phyloP scores from a whole-genome alignment of 1,140 invertebrate genomes.

The Protaetia brevitarsis region DNA sequence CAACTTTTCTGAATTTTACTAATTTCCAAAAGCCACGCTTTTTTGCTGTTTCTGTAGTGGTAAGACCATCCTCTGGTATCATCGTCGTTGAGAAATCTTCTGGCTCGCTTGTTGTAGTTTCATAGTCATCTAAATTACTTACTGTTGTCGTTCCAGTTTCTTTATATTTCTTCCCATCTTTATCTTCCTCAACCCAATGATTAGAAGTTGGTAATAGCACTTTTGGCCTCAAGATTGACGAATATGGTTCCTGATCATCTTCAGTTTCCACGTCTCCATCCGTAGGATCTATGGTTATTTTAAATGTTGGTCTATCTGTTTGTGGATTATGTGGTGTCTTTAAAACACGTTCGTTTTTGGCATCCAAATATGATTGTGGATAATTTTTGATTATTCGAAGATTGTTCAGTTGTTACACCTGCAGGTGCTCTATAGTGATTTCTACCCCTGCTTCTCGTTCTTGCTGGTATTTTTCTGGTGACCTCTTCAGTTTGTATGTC shows the following conservation, averaged over 20 bases:
- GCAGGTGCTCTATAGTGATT: constrained; percentile 39
- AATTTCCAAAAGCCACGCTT: constrained; percentile 63
- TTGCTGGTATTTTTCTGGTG: constrained; percentile 28
- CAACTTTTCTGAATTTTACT: constrained; percentile 54
- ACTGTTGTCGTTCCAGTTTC: not conserved
- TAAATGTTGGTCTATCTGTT: constrained; percentile 35
- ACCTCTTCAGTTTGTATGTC: constrained; percentile 33
- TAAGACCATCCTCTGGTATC: constrained; percentile 39
- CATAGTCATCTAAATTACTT: not conserved
- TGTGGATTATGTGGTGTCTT: constrained; percentile 2
- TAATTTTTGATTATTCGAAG: constrained; percentile 43
- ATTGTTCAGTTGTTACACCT: constrained; percentile 29
- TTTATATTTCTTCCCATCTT: constrained; percentile 13
- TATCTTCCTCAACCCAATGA: constrained; percentile 24
- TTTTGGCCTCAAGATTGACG: constrained; percentile 38
- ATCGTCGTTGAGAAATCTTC: constrained; percentile 12
- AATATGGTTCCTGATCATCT: constrained; percentile 42
- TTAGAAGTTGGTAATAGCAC: constrained; percentile 28
- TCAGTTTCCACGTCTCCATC: constrained; percentile 21
- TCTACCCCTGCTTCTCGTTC: constrained; percentile 34
- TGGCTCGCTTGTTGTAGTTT: not conserved
- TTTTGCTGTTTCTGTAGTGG: constrained; percentile 23
- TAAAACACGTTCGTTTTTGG: constrained; percentile 18
- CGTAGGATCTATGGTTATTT: constrained; percentile 43
- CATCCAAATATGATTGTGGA: constrained; percentile 38